Evolutionary conservation across 92 coral and sea anemone genomes (phyloP), one percentile per base, ranked within the genome.

Genomic region (Micromussa lordhowensis): DNA sequence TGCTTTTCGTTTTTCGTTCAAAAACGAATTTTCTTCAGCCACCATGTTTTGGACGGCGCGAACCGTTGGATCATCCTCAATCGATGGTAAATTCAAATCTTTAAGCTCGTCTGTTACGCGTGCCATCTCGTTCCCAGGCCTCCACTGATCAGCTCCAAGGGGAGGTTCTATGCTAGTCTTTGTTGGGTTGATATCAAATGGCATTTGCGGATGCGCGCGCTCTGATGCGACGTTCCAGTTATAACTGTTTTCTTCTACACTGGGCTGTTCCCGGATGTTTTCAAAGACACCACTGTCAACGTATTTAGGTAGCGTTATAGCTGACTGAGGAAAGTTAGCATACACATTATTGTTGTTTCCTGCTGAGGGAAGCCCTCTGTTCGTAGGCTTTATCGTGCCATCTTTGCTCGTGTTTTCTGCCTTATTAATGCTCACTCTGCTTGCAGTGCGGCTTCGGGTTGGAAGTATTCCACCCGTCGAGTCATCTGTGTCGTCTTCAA

Each of bases 31-130:
- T 38, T 95, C 96, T 16, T 93, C 87, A 21, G 87, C 89, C 26
- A 87, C 96, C 17, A 95, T 91, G 17, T 73, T 91, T 73, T 95
- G 94, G 13, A 95, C 94, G 31, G 94, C 94, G 34, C 81, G 90
- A 61, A 95, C 91, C 14, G 94, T 85, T 19, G 98, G 98, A 75
- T 95, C 98, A 70, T 93, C 95, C 71, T 74, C 89, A 44, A 86
- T 77, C 6, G 89, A 86, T 4, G 89, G 89, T 28, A 86, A 61
- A 78, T 86, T 77, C 66, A 86, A 49, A 63, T 86, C 89, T 77
- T 86, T 86, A 3, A 86, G 83, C 26, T 68, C 89, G 51, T 77
- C 89, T 0, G 49, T 32, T 24, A 44, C 77, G 32, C 16, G 8
- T 0, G 31, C 34, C 26, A 75, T 30, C 22, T 61, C 83, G 22